Evolutionary conservation across 2,888 invertebrate species (phyloP).

Genomic region (Andrena marginata): DNA sequence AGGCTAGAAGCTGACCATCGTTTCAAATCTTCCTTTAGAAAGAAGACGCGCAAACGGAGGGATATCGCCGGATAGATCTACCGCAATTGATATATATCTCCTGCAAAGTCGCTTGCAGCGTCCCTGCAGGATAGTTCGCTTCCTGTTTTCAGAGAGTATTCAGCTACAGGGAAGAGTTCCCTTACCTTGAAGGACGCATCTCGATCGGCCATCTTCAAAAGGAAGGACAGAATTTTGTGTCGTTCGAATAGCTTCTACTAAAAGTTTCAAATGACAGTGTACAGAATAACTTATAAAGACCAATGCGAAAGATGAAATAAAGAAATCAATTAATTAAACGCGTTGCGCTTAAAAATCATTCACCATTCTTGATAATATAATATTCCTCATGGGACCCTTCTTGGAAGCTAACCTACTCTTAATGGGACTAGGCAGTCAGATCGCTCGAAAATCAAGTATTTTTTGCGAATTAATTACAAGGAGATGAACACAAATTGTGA

Average conservation of each 20-base stretch:
- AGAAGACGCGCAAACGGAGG: slow-evolving; percentile 41
- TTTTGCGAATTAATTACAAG: too few species aligned
- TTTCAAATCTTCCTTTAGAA: slow-evolving; percentile 20
- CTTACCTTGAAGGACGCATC: background rate
- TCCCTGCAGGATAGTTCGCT: slow-evolving; percentile 47
- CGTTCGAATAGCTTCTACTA: too few species aligned
- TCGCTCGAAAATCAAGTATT: too few species aligned
- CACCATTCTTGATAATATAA: too few species aligned
- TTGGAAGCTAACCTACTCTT: too few species aligned
- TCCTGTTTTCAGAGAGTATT: slow-evolving; percentile 54
- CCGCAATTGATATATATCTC: slow-evolving; percentile 74
- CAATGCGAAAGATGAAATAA: background rate
- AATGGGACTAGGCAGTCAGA: too few species aligned
- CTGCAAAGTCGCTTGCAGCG: slow-evolving; percentile 62
- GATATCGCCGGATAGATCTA: slow-evolving; percentile 69
- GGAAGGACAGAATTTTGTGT: slow-evolving; percentile 15
- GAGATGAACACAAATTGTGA: too few species aligned
- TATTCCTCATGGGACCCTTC: too few species aligned
- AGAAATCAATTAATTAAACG: too few species aligned
- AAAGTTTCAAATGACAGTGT: too few species aligned
- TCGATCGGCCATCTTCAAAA: slow-evolving; percentile 33
- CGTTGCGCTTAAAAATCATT: too few species aligned
- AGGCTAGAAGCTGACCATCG: slow-evolving; percentile 25
- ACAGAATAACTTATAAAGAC: background rate
- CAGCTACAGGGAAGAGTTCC: slow-evolving; percentile 39